Conservation (phyloP, 2,888 invertebrate species). For the Drosophila robusta region DNA sequence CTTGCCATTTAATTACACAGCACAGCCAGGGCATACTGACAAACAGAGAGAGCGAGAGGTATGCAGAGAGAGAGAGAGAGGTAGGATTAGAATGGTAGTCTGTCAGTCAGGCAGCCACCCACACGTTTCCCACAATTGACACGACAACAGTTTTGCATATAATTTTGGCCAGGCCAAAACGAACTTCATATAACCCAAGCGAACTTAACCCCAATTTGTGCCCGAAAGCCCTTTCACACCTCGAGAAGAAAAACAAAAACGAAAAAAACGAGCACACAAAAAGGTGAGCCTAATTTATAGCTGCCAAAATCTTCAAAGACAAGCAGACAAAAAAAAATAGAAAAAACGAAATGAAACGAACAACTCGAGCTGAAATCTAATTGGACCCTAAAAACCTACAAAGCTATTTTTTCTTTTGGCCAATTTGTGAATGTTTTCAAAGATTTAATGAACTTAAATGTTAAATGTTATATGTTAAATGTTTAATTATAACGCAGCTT, state of each 20-base stretch:
- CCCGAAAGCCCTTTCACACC: conserved; percentile 51
- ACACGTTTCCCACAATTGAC: conserved; percentile 58
- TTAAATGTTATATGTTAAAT: conserved; percentile 56
- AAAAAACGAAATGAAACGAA: conserved; percentile 25
- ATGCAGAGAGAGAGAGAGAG: neutral
- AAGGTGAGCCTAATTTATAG: conserved; percentile 74
- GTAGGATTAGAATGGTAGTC: conserved; percentile 46
- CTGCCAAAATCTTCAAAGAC: conserved; percentile 53
- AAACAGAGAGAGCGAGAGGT: neutral
- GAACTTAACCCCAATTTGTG: conserved; percentile 53
- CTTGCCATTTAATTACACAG: conserved; percentile 60
- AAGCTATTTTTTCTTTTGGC: conserved; percentile 35
- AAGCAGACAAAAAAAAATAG: conserved; percentile 10
- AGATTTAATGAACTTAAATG: conserved; percentile 71
- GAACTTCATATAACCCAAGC: conserved; percentile 9
- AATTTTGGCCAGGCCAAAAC: conserved; percentile 29
- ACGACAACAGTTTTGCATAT: conserved; percentile 68
- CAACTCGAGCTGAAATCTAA: conserved; percentile 64
- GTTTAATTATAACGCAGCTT: conserved; percentile 65
- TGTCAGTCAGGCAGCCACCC: conserved; percentile 44
- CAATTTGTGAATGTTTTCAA: conserved; percentile 42
- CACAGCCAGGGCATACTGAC: conserved; percentile 29
- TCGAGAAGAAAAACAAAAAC: conserved; percentile 20
- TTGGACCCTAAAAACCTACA: conserved; percentile 61
- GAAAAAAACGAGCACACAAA: conserved; percentile 7